Conservation (phyloP, 2,113 vertebrate genomes). For the Vulpes lagopus region DNA sequence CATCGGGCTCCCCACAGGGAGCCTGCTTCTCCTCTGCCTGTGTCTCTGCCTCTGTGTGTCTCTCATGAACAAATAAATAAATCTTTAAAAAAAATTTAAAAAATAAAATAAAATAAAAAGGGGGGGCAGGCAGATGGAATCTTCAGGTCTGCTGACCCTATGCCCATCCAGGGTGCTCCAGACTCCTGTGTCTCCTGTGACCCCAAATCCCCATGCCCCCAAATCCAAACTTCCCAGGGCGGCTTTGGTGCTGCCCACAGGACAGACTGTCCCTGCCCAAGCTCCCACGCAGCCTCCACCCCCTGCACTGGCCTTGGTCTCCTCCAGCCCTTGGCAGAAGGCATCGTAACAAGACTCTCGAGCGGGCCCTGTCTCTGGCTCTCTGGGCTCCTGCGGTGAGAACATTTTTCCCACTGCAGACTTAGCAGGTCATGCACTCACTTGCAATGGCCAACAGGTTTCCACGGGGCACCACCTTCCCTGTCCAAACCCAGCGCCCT, state of each 20-base stretch:
- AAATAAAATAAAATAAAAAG: too few species aligned
- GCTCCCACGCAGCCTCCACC: accelerated
- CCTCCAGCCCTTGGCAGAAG: neutral
- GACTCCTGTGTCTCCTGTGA: accelerated
- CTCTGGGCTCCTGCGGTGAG: neutral
- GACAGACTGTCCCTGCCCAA: neutral
- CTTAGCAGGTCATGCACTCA: accelerated
- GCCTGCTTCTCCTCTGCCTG: too few species aligned
- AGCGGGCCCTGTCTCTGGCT: neutral
- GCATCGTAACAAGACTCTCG: neutral
- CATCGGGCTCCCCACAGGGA: too few species aligned
- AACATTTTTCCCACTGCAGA: neutral
- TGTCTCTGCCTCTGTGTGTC: too few species aligned
- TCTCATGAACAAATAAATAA: too few species aligned
- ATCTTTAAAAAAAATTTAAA: too few species aligned
- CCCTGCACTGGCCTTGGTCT: neutral
- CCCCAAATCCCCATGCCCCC: neutral
- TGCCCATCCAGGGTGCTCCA: neutral
- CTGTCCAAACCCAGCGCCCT: neutral
- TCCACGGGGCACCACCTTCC: too few species aligned
- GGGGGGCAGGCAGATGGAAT: too few species aligned
- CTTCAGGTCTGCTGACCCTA: neutral
- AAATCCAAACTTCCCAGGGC: neutral
- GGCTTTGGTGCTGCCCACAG: neutral
- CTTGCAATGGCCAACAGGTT: accelerated